phyloP scores from a whole-genome alignment of 2,888 invertebrate species.

The Nephrocerus scutellatus region DNA sequence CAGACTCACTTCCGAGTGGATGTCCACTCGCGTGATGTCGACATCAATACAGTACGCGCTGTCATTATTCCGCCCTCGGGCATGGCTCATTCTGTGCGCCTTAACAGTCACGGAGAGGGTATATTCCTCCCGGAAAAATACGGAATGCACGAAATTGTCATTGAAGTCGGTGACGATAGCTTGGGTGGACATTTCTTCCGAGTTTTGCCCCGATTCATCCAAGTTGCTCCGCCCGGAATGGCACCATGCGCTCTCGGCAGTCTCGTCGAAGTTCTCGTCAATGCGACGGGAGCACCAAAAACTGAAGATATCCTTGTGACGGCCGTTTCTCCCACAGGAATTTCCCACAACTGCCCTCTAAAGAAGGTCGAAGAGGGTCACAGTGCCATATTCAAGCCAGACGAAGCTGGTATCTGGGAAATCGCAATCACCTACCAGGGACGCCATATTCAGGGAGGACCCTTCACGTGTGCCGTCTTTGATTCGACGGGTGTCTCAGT shows the following conservation, averaged over 20 bases:
- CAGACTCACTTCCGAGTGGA: slow-evolving; percentile 75
- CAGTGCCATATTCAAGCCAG: slow-evolving; percentile 93
- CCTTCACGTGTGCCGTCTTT: slow-evolving; percentile 92
- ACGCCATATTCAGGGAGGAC: slow-evolving; percentile 91
- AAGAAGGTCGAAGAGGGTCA: slow-evolving; percentile 82
- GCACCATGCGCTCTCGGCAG: slow-evolving; percentile 93
- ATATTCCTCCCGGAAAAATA: slow-evolving; percentile 82
- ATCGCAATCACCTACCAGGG: slow-evolving; percentile 94
- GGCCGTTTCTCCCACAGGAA: slow-evolving; percentile 84
- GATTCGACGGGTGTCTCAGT: slow-evolving; percentile 86
- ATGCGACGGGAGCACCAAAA: slow-evolving; percentile 72
- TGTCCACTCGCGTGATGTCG: slow-evolving; percentile 62
- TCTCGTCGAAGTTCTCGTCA: slow-evolving; percentile 88
- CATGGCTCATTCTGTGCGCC: slow-evolving; percentile 55
- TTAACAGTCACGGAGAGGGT: slow-evolving; percentile 70
- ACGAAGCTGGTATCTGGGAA: slow-evolving; percentile 95
- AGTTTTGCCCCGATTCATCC: slow-evolving; percentile 77
- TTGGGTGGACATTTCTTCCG: slow-evolving; percentile 69
- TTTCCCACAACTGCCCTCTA: slow-evolving; percentile 73
- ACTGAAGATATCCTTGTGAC: slow-evolving; percentile 84
- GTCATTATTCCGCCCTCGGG: slow-evolving; percentile 74
- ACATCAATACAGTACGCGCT: slow-evolving; percentile 64
- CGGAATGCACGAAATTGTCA: slow-evolving; percentile 81
- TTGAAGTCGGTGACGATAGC: slow-evolving; percentile 56
- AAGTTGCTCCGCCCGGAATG: slow-evolving; percentile 86